A percentile compares a stretch with the other conserved stretches of the same genome.
phyloP scores from a whole-genome alignment of 2,797 vertebrate species.

The Oreochromis grahami region DNA sequence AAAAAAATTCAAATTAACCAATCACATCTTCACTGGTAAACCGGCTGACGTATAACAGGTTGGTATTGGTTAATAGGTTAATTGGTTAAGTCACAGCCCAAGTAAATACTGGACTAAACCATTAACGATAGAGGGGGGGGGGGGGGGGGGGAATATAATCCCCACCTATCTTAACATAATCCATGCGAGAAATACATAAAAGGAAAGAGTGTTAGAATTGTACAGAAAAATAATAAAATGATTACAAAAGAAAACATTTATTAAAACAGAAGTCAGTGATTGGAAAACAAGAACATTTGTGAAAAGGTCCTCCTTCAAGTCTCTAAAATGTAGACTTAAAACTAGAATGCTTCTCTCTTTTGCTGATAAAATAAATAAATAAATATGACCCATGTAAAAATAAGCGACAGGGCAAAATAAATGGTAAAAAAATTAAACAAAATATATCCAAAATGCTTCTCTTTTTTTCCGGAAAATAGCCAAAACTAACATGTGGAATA shows the following conservation, averaged over 20 bases:
- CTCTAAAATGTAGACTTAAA: rapidly evolving
- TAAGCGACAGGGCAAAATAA: background rate
- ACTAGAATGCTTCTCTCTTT: background rate
- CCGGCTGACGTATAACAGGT: background rate
- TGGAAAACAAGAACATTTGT: background rate
- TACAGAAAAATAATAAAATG: background rate
- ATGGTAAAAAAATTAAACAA: background rate
- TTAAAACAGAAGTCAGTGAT: background rate
- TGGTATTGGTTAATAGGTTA: background rate
- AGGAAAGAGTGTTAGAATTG: background rate
- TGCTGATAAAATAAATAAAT: background rate
- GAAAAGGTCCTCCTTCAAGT: rapidly evolving
- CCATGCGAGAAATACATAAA: background rate
- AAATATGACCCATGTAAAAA: background rate
- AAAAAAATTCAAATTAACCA: rapidly evolving
- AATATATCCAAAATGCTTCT: background rate
- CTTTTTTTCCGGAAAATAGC: rapidly evolving
- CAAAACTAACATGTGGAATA: background rate
- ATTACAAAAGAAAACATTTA: background rate
- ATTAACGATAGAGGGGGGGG: background rate
- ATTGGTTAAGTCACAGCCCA: background rate
- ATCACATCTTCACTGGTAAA: background rate
- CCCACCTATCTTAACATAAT: background rate
- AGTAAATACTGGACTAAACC: background rate
- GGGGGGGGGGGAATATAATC: background rate